Evolutionary conservation across 1,140 invertebrate genomes (phyloP), one percentile per base, ranked within the genome.

Genomic region (Drosophila nikananu): DNA sequence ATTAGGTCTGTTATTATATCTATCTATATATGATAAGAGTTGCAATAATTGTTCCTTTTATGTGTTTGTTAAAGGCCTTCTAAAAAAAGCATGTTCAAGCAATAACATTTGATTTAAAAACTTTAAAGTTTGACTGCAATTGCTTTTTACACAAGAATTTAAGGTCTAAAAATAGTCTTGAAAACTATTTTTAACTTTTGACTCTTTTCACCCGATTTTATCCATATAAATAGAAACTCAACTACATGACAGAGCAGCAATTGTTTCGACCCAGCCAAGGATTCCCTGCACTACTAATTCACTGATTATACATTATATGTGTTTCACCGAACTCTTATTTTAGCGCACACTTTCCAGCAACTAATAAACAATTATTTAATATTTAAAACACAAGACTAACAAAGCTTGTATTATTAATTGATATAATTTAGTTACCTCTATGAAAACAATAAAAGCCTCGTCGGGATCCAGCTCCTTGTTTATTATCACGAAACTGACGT

Each of bases 341-440:
- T 8, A 30, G 27, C 27, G 27, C 30, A 32, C 30, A 32, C 10
- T 4, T 32, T 32, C 8, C 3, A 32, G 12, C 8, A 32, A 32
- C 10, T 32, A 32, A 32, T 10, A 32, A 30, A 30, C 30, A 9
- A 10, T 10, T 9, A 32, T 9, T 35, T 12, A 32, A 32, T 10
- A 13, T 13, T 23, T n/a, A 10, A 17, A 23, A 35, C 1, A 19
- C 5, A 21, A 32, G 17, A 15, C 7, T 3, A 10, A 10, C 19
- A 5, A 10, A 37, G 23, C 3, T 10, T 2, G 6, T 8, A n/a
- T n/a, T n/a, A 51, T 52, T 27, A 21, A 5, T 51, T 25, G 25
- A 5, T 37, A 37, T 13, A 37, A 37, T 37, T 37, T 13, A 37
- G n/a, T 46, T 68, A 71, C 67, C 63, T 71, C 32, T 46, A 57